phyloP scores from a whole-genome alignment of 2,888 invertebrate genomes.

The Xestia xanthographa region DNA sequence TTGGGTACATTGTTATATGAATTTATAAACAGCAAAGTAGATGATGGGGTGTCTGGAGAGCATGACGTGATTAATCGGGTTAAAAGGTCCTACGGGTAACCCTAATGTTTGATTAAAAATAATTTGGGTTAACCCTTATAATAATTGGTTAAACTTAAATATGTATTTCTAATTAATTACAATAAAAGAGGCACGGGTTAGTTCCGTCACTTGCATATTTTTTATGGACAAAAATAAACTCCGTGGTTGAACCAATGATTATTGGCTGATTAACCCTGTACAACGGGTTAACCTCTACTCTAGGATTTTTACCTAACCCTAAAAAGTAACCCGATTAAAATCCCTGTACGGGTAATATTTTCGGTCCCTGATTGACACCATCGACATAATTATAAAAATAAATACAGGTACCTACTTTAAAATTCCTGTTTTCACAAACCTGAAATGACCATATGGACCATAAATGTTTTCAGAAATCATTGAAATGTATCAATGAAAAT shows the following conservation, averaged over 20 bases:
- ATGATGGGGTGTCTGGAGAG: too few relatives aligned
- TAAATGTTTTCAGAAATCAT: not conserved
- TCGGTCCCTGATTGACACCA: not conserved
- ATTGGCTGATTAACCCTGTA: not conserved
- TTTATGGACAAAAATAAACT: not conserved
- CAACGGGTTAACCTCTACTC: not conserved
- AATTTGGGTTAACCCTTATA: not conserved
- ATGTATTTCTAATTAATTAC: not conserved
- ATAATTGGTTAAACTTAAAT: not conserved
- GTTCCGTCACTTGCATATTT: not conserved
- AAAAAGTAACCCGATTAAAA: not conserved
- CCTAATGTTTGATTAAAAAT: not conserved
- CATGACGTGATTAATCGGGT: not conserved
- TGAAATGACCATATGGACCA: too few relatives aligned
- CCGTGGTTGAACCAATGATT: not conserved
- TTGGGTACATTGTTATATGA: too few relatives aligned
- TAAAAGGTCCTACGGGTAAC: not conserved
- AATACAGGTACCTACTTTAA: not conserved
- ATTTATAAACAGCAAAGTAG: too few relatives aligned
- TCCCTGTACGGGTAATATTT: not conserved
- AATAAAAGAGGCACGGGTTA: not conserved
- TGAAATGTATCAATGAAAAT: constrained; percentile 4
- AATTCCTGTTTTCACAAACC: not conserved
- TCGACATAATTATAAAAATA: not conserved
- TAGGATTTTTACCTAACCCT: not conserved